Evolutionary conservation across 2,113 vertebrate genomes (phyloP), one percentile per base, ranked within the genome.

Genomic region (Gasterosteus aculeatus): DNA sequence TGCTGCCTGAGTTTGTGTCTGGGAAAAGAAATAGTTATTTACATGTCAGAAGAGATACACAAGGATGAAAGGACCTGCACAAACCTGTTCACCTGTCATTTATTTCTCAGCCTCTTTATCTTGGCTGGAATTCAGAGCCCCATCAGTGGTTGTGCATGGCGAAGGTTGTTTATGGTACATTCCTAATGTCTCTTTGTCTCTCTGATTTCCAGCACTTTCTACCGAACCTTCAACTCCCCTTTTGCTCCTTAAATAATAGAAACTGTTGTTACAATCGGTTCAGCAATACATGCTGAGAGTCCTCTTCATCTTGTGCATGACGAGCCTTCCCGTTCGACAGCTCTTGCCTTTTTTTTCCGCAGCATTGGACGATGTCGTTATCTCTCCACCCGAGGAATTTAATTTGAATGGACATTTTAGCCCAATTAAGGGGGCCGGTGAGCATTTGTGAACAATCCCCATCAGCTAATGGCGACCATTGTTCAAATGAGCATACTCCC

Each of bases 351-450:
- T 84, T 62, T 84, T 87, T 87, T 38, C 81, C 10, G 7, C 81
- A 35, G 67, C 75, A 83, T 69, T 67, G 60, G 69, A 38, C 47
- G n/a, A 83, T 71, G 84, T 89, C 73, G 60, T 92, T 92, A 93
- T 92, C 90, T 89, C 82, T 12, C 46, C 80, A 83, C 92, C 78
- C 64, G 3, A 84, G 76, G 87, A 92, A 86, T 89, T 91, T 88
- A 85, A 93, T 92, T 92, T 87, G 86, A 93, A 89, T 74, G 62
- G 91, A 92, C 91, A 82, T 93, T 93, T 93, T 89, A 90, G 88
- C 72, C 89, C 92, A 93, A 94, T 94, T 93, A 94, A 85, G 82
- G 75, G 77, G 83, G 78, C 81, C 85, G 71, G 77, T 85, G 78
- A 91, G 87, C 86, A 86, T 91, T 89, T 82, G 78, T 82, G 89